Evolutionary conservation across 2,113 vertebrate species (phyloP).

Genomic region (Neomonachus schauinslandi): DNA sequence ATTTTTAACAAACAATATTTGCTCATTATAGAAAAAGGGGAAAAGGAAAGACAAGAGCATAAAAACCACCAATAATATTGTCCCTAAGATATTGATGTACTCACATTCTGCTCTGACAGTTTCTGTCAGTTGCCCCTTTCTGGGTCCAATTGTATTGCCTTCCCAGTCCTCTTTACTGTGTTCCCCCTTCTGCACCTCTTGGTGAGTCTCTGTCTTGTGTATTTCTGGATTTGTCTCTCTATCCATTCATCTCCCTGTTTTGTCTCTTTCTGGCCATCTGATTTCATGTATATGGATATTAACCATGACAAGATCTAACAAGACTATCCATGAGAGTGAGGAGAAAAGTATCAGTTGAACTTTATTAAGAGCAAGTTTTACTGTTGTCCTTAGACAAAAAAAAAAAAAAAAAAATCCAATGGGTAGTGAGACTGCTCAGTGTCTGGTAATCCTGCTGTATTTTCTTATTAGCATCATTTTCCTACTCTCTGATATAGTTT

Average conservation of each 20-base stretch:
- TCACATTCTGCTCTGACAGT: neutral
- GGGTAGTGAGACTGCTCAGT: neutral
- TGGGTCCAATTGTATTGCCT: neutral
- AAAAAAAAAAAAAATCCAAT: neutral
- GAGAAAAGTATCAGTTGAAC: neutral
- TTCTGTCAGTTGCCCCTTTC: neutral
- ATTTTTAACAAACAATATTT: conserved; percentile 53
- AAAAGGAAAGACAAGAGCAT: conserved; percentile 4
- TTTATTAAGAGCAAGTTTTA: conserved; percentile 21
- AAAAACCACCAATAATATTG: neutral
- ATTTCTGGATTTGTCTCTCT: neutral
- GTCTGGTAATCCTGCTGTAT: neutral
- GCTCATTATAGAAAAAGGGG: conserved; percentile 9
- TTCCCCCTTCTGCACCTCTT: neutral
- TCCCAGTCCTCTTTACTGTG: neutral
- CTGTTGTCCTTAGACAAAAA: neutral
- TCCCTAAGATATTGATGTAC: neutral
- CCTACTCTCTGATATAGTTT: neutral
- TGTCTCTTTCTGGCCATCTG: neutral
- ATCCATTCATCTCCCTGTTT: neutral
- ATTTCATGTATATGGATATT: neutral
- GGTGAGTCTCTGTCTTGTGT: neutral
- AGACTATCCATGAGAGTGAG: neutral
- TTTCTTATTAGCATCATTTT: neutral
- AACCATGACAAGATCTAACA: neutral